Evolutionary conservation across 2,888 invertebrate species (phyloP), one percentile per base, ranked within the genome.

Genomic region (Drymonia ruficornis): DNA sequence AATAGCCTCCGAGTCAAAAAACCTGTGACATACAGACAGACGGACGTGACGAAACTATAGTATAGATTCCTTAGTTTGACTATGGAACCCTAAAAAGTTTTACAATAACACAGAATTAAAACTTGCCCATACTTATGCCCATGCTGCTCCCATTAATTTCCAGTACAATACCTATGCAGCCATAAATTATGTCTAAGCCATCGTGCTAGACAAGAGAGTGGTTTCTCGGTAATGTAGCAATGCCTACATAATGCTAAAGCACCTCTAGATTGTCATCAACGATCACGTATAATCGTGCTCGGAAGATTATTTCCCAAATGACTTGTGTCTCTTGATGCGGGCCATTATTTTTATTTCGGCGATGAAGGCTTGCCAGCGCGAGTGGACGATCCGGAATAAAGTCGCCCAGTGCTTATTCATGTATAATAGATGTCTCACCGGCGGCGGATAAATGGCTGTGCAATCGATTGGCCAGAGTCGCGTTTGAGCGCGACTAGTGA

Each of bases 401-500:
- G 55, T 46, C 23, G 18, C 48, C 53, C 54, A 28, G 15, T 44
- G 53, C 48, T 54, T 34, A 61, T 50, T 63, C 56, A 56, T 53
- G 38, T 55, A n/a, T n/a, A n/a, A n/a, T n/a, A 49, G 53, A 43
- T 36, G 46, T 15, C 43, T 34, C 44, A 44, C n/a, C n/a, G n/a
- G 36, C 19, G 49, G 48, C 47, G 36, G 55, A 38, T 46, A 38
- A 49, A 43, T 19, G 13, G 16, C 15, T 23, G 1, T 28, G 34
- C 43, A 34, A 7, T 34, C 31, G 18, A 52, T 42, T 43, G 9
- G 51, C 9, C 45, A 38, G 28, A 36, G 28, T n/a, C 36, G 31
- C 18, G 31, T 40, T 44, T 43, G 38, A 50, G 49, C 23, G 46
- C 46, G 15, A 7, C 48, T 12, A 38, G 49, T 40, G 43, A 7